A percentile compares a stretch with the other conserved stretches of the same genome.
phyloP scores from a whole-genome alignment of 35 echinoderm and acorn worm genomes.

The Ptychodera flava region DNA sequence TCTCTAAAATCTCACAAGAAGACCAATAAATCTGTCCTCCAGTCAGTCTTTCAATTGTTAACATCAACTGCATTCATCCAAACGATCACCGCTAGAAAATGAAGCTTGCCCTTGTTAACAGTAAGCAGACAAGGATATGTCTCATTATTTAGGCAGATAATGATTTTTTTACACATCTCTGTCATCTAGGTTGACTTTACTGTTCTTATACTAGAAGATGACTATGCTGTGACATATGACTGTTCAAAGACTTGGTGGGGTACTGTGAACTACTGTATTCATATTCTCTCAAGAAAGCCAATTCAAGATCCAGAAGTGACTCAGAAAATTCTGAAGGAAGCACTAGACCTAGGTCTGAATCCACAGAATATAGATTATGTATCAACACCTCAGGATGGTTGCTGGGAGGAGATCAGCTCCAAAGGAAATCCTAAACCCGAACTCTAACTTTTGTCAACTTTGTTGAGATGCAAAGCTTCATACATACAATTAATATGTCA shows the following conservation, averaged over 20 bases:
- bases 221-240: neutral
- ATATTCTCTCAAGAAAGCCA: neutral
- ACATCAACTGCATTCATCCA: too few species aligned
- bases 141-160: too few species aligned
- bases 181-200: neutral
- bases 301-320: neutral
- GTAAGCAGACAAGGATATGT: too few species aligned
- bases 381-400: neutral
- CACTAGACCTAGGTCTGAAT: neutral
- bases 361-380: neutral
- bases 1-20: too few species aligned
- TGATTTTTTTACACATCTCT: too few species aligned
- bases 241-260: neutral
- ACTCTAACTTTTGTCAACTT: too few species aligned
- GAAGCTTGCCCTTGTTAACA: too few species aligned
- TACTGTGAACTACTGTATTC: neutral
- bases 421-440: neutral
- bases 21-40: too few species aligned
- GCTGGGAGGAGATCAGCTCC: neutral
- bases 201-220: neutral
- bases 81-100: too few species aligned
- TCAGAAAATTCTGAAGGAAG: neutral
- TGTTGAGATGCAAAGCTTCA: too few species aligned
- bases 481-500: too few species aligned
- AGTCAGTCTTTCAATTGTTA: too few species aligned